Evolutionary conservation across 2,888 invertebrate species (phyloP), one percentile per base, ranked within the genome.

Genomic region (Xanthorhoe spadicearia): DNA sequence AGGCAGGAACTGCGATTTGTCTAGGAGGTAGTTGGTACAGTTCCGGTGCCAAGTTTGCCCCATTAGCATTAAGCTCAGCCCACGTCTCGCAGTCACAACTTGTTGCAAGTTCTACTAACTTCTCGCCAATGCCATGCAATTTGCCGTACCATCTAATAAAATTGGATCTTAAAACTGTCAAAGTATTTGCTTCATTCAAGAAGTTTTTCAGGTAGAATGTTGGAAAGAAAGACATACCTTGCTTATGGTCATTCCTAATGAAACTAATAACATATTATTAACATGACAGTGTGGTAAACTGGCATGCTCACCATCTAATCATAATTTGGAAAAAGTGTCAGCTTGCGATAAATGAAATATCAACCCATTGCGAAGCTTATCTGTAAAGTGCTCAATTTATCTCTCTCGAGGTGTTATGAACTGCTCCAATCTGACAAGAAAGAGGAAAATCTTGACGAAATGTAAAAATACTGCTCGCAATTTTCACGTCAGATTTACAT

Each of bases 81-180:
- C 77, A 73, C 77, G 75, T 76, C 72, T 77, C 71, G 69, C 66
- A 75, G 77, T 78, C 79, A 63, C 83, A 84, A 86, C 86, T 85
- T 85, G 86, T 85, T 86, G 86, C 85, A 81, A 83, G 81, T 83
- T 79, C 68, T 55, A 69, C 62, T 65, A 81, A 78, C 76, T 80
- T 79, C 73, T 74, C 70, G 70, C 73, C 74, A 74, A 77, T 77
- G 77, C 70, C 73, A 51, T 72, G 73, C 77, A 82, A 80, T 79
- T 80, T 77, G 75, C 73, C 73, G 74, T 71, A 71, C 72, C 66
- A 71, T 63, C 66, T 68, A 72, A 74, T 78, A 72, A 68, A 77
- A 77, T 68, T 66, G 32, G 62, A 75, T 50, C 49, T 52, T 55
- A 46, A 57, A 67, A 64, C 59, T 61, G 49, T 56, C 60, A 28